Conservation (phyloP, 2,113 vertebrate species). For the Otus sunia region DNA sequence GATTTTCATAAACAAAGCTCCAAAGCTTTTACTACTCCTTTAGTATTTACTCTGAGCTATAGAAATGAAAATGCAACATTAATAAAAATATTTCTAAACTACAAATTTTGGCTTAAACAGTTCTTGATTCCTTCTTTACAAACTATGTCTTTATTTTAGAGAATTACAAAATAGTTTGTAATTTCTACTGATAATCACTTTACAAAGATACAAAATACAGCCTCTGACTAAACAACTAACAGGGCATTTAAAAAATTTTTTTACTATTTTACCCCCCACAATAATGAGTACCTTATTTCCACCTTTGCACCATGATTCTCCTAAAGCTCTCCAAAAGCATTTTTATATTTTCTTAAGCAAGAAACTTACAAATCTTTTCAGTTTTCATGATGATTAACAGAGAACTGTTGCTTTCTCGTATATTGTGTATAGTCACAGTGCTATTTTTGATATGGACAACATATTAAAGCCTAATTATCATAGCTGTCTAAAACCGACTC, state of each 20-base stretch:
- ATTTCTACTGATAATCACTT: not conserved
- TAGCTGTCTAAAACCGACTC: not conserved
- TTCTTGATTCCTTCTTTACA: not conserved
- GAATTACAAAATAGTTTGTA: not conserved
- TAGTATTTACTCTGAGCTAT: not conserved
- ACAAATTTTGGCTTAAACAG: not conserved
- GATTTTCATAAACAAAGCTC: not conserved
- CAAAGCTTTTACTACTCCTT: not conserved
- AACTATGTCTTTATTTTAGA: not conserved
- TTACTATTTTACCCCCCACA: not conserved
- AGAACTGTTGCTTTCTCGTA: not conserved
- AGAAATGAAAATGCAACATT: not conserved
- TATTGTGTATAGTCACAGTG: not conserved
- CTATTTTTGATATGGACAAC: not conserved
- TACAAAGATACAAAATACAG: not conserved
- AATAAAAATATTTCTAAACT: not conserved
- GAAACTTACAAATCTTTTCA: not conserved
- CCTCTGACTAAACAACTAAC: not conserved
- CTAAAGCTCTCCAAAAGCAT: not conserved
- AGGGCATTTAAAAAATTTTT: not conserved
- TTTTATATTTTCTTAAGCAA: not conserved
- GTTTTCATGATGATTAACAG: not conserved
- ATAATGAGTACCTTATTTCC: not conserved
- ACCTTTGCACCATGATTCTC: not conserved
- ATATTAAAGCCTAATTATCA: not conserved